These are phyloP conservation scores for Corythaeola cristata DNA, from an alignment of 2,113 vertebrate species.

Conservation along the genomic window DNA sequence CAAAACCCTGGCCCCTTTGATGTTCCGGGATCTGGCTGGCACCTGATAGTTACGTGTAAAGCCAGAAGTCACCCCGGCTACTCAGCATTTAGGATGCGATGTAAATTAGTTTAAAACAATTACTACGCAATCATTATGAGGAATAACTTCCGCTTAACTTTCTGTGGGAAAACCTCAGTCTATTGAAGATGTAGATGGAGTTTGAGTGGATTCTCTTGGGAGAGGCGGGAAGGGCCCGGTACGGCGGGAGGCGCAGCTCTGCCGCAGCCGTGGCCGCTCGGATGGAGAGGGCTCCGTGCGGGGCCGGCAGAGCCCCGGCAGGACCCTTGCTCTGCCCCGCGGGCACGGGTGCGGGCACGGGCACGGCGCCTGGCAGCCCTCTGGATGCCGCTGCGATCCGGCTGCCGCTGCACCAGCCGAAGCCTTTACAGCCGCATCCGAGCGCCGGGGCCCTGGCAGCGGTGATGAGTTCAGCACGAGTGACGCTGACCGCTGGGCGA, in stretches of 20 bases:
- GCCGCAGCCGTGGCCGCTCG: too few species aligned
- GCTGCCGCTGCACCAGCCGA: neutral
- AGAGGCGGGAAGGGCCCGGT: neutral
- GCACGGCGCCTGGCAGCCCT: slow-evolving; percentile 2
- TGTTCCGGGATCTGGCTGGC: neutral
- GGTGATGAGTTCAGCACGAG: neutral
- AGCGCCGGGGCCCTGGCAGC: neutral
- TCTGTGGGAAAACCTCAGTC: neutral
- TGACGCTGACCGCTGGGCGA: neutral
- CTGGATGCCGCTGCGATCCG: slow-evolving; percentile 65
- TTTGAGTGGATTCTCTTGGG: neutral
- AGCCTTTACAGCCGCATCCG: neutral
- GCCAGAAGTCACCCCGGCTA: neutral
- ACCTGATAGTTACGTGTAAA: neutral
- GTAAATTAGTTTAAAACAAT: neutral
- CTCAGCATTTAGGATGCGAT: neutral
- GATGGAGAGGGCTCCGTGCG: neutral
- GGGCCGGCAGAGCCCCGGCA: neutral
- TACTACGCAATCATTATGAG: neutral
- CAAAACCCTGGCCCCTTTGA: neutral
- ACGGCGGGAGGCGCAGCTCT: neutral
- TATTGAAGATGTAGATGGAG: neutral
- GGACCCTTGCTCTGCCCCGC: neutral
- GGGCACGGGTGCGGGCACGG: neutral
- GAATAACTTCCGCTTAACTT: neutral